Evolutionary conservation across 2,797 vertebrate species (phyloP), one percentile per base, ranked within the genome.

Genomic region (Protonibea diacanthus): DNA sequence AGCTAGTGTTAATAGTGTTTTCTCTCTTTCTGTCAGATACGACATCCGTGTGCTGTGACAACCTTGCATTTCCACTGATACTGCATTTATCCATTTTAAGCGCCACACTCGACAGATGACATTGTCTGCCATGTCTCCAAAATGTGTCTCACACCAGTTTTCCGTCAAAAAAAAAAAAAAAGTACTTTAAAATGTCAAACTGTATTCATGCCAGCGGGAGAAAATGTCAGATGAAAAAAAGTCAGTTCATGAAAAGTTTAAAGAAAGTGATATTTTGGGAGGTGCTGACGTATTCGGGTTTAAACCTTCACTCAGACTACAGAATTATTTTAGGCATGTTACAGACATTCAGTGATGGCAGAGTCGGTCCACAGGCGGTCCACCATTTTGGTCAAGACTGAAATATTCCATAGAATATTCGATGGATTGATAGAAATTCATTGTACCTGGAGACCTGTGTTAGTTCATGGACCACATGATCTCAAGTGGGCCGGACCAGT

Each of bases 191-290:
- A 73, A 82, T 71, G 44, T 65, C 48, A 74, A 59, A 42, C 45
- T 60, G 6, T 14, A 38, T 33, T 6, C 15, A n/a, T 25, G 27
- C 44, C 44, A 44, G 23, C 3, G 1, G 49, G 33, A 14, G 25
- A 42, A 71, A 77, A 77, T 77, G 69, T 76, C 58, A 74, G 9
- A 6, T 23, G 15, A 45, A 73, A 33, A 45, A 47, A 52, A 56
- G 38, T 23, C 49, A 48, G 60, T 9, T 57, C 10, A 33, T 14
- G 15, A 64, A 52, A 53, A 68, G 21, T 60, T 66, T 11, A 25
- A 62, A 45, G 25, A 53, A 56, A 60, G 48, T 4, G 38, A 62
- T 38, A 27, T 70, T 58, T 64, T 38, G 63, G 56, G 27, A 27
- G 38, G 8, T 9, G 23, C 45, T 52, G 52, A 65, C 38, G 9